Conservation (phyloP, 2,797 vertebrate species). For the Lagorchestes hirsutus region DNA sequence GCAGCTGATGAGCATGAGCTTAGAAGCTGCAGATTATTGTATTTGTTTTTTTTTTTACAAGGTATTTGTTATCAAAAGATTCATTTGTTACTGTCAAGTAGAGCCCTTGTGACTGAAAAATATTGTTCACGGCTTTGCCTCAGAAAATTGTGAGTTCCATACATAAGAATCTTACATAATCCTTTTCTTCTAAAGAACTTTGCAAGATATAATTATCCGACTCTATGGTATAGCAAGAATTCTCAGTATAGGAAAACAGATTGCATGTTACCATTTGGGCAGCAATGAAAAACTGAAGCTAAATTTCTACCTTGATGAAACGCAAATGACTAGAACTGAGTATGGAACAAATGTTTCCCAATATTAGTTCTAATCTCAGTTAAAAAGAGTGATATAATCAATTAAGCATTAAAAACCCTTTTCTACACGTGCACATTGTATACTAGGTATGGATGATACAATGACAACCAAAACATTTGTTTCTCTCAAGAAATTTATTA, state of each 20-base stretch:
- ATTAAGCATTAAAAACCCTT: not conserved
- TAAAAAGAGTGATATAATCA: not conserved
- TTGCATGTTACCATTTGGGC: not conserved
- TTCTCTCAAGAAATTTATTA: not conserved
- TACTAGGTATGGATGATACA: not conserved
- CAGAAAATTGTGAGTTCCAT: constrained; percentile 19
- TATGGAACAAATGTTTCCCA: not conserved
- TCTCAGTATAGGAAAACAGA: not conserved
- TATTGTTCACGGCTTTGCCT: not conserved
- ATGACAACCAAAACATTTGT: not conserved
- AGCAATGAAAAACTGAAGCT: constrained; percentile 28
- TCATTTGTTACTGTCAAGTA: not conserved
- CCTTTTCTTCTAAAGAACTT: not conserved
- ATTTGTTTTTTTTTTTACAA: constrained; percentile 19
- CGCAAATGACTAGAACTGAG: not conserved
- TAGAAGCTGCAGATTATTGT: not conserved
- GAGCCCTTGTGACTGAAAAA: not conserved
- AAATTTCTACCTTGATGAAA: not conserved
- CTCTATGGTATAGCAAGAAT: not conserved
- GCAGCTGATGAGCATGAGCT: not conserved
- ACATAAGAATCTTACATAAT: not conserved
- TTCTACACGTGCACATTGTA: not conserved
- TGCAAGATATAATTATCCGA: not conserved
- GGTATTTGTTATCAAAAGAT: not conserved
- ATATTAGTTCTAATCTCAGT: not conserved